Percentiles rank a stretch among this genome's conserved stretches.
Conservation (phyloP, 2,113 vertebrate genomes). For the Alaudala cheleensis region DNA sequence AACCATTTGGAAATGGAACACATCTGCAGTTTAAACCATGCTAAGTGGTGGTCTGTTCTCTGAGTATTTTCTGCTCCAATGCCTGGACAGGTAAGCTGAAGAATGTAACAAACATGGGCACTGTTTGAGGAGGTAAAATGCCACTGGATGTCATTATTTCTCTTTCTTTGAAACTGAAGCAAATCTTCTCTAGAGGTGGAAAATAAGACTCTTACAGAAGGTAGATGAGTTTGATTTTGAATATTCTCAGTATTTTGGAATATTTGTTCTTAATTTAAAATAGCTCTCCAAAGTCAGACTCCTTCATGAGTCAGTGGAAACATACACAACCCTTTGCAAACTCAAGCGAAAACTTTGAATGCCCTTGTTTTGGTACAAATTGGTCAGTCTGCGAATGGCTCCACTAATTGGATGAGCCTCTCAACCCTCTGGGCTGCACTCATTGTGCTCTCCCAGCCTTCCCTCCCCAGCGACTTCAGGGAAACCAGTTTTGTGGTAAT, state of each 20-base stretch:
- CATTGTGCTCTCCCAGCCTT: not conserved
- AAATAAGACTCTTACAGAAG: slow-evolving; percentile 18
- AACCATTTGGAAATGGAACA: not conserved
- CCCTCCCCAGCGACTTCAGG: not conserved
- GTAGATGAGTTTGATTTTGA: not conserved
- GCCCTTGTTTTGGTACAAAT: not conserved
- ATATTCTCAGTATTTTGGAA: slow-evolving; percentile 8
- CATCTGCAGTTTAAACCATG: not conserved
- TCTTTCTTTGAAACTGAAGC: not conserved
- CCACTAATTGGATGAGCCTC: not conserved
- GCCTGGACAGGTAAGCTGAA: not conserved
- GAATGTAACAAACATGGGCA: not conserved
- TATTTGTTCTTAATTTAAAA: slow-evolving; percentile 34
- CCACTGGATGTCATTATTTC: slow-evolving; percentile 41
- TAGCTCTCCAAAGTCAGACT: slow-evolving; percentile 23
- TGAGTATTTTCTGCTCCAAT: not conserved
- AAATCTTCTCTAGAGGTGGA: not conserved
- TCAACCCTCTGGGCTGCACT: not conserved
- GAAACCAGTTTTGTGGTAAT: not conserved
- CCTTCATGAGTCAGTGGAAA: slow-evolving; percentile 50
- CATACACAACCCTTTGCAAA: slow-evolving; percentile 31
- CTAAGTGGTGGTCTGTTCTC: not conserved
- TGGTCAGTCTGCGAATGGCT: slow-evolving; percentile 12
- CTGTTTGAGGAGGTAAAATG: not conserved
- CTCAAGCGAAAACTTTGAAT: not conserved